phyloP scores from a whole-genome alignment of 2,113 vertebrate genomes.

The Podilymbus podiceps region DNA sequence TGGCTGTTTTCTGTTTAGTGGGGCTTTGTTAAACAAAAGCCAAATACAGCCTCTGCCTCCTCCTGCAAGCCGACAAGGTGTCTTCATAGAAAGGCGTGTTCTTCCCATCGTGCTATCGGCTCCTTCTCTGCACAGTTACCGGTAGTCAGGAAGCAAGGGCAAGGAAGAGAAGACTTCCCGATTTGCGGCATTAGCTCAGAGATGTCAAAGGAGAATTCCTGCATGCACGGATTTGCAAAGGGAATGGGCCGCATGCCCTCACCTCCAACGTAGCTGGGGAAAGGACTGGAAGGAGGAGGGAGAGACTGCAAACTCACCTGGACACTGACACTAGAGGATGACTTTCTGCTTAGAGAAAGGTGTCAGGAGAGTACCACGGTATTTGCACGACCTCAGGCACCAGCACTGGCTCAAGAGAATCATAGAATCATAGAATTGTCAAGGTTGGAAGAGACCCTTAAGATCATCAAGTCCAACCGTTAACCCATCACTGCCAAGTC shows the following conservation, averaged over 20 bases:
- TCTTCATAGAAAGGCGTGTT: background rate
- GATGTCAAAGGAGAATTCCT: background rate
- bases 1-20: background rate
- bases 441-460: no score
- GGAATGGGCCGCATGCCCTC: background rate
- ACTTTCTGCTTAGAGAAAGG: background rate
- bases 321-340: background rate
- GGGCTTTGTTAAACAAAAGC: background rate
- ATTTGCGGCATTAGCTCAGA: background rate
- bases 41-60: background rate
- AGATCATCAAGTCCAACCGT: no score
- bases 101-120: background rate
- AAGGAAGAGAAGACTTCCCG: background rate
- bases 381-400: background rate
- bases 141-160: background rate
- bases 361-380: background rate
- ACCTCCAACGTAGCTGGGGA: background rate
- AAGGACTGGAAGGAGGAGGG: background rate
- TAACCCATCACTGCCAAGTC: no score
- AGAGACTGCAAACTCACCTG: background rate
- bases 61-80: background rate
- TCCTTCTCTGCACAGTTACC: background rate
- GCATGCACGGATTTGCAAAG: background rate
- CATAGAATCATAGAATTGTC: no score
- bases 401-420: background rate